Percentiles rank a stretch among this genome's conserved stretches.
These are phyloP conservation scores for Parapristionchus giblindavisi DNA, from an alignment of 2,888 invertebrate species.

Conservation along the genomic window DNA sequence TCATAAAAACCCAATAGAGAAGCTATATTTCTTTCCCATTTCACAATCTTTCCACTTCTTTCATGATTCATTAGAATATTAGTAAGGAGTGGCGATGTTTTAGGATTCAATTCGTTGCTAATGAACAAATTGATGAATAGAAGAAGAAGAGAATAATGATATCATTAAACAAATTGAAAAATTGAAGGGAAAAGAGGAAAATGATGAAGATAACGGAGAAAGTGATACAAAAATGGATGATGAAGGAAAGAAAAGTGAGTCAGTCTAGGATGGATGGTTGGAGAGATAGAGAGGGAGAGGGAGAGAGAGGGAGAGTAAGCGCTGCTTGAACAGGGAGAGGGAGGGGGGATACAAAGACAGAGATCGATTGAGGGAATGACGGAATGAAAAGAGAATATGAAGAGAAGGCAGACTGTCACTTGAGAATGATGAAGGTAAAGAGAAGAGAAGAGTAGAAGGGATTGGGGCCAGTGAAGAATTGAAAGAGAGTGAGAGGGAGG, in stretches of 20 bases:
- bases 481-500: neutral
- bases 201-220: neutral
- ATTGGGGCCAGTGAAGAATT: neutral
- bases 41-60: no score
- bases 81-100: neutral
- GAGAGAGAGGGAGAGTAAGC: slow-evolving; percentile 9
- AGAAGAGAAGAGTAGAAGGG: neutral
- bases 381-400: neutral
- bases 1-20: no score
- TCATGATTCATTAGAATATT: neutral
- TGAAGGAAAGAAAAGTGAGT: neutral
- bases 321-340: neutral
- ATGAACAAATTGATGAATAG: no score
- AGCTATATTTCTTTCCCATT: no score
- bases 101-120: no score
- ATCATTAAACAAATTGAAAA: neutral
- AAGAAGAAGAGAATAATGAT: no score
- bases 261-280: neutral
- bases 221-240: neutral
- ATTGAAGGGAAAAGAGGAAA: neutral
- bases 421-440: neutral
- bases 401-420: neutral
- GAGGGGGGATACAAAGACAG: neutral
- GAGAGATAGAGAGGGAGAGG: neutral
- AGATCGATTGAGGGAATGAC: neutral